Conservation (phyloP, 2,888 invertebrate genomes). For the Anoplius nigerrimus region DNA sequence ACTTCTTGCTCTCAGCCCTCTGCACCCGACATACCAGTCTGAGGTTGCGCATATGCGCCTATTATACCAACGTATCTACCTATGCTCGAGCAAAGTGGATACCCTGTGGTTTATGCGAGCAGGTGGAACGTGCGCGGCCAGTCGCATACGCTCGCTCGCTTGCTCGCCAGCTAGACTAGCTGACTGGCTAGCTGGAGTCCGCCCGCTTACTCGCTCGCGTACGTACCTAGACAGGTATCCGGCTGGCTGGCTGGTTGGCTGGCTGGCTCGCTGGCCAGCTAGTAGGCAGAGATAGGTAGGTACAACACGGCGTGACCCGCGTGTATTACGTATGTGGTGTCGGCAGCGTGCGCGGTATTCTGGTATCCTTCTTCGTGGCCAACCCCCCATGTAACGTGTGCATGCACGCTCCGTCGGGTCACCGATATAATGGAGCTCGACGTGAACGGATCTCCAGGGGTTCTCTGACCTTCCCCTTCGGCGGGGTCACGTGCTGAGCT, state of each 20-base stretch:
- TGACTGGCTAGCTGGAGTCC: no score
- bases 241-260: conserved; percentile 4
- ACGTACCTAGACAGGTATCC: conserved; percentile 7
- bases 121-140: conserved; percentile 45
- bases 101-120: conserved; percentile 36
- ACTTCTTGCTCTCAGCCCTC: background rate
- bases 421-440: conserved; percentile 62
- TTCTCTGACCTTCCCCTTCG: conserved; percentile 60
- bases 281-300: conserved; percentile 17
- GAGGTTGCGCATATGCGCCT: conserved; percentile 22
- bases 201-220: conserved; percentile 14
- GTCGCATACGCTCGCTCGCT: conserved; percentile 28
- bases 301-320: conserved; percentile 45
- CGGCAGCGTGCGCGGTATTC: conserved; percentile 39
- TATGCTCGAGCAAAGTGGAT: conserved; percentile 29
- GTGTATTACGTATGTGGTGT: conserved; percentile 57
- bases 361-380: conserved; percentile 54
- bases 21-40: conserved; percentile 7
- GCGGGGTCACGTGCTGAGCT: conserved; percentile 42
- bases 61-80: conserved; percentile 34
- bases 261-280: no score
- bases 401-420: conserved; percentile 55
- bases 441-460: conserved; percentile 60
- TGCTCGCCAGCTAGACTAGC: no score
- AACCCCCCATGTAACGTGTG: conserved; percentile 56